Base-by-base conservation (phyloP, 2,113 vertebrate genomes). In the Eudyptes chrysolophus region DNA sequence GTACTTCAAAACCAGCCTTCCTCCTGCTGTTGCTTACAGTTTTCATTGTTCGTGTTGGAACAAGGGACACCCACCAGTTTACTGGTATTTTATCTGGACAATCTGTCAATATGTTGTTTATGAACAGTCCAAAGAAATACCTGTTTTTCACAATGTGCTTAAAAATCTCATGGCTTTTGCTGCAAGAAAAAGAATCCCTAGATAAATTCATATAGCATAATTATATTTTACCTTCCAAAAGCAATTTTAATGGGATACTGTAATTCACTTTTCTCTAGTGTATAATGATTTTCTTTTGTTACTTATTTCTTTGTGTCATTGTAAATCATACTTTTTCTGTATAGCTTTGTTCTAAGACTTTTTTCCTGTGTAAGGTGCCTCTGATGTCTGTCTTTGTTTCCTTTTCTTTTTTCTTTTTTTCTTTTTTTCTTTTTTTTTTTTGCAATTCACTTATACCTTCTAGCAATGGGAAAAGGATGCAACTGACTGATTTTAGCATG, bases 211-310 rank as follows among this genome's bases (percentile, higher is more conserved):
- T 84, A 24, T 61, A 83, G 55, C 60, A n/a, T 81, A 81, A 94
- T 96, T 79, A 52, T 55, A 77, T 94, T 93, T 95, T 92, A 74
- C 44, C 22, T 54, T 82, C 65, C 29, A 65, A 86, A 83, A 91
- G 38, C 44, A 90, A 64, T 84, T 82, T 90, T 91, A 93, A 38
- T 90, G 58, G 42, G 52, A 38, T 76, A 27, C 42, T 76, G 20
- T 70, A 75, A 80, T 89, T 96, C 4, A 1, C 49, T 97, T 80
- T 94, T 65, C 78, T 87, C 34, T 60, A 49, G 64, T 29, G 42
- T 74, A 25, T 68, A 94, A 48, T 72, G 32, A 30, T 68, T 93
- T 83, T 79, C 76, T 94, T 51, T 91, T 89, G 66, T 92, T 87
- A 52, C 18, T 61, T 82, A 13, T 61, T 87, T 82, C 25, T 87